Conservation (phyloP, 2,113 vertebrate species). For the Aspiorhynchus laticeps region DNA sequence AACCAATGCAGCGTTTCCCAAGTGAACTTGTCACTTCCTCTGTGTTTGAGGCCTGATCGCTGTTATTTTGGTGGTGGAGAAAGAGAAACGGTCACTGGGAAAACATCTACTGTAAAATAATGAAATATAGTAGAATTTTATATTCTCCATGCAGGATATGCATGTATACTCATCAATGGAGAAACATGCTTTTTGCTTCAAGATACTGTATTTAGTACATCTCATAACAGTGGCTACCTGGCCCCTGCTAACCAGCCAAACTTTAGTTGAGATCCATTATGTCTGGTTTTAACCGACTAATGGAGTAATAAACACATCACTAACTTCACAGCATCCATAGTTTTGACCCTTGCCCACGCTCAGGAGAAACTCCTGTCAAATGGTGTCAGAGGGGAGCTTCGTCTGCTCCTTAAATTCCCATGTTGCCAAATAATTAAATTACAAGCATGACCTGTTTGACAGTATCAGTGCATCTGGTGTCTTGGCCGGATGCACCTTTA, state of each 20-base stretch:
- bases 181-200: not conserved
- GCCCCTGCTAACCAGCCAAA: not conserved
- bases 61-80: not conserved
- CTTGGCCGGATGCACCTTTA: not conserved
- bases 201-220: not conserved
- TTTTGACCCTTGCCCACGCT: not conserved
- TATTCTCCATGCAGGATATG: too few relatives aligned
- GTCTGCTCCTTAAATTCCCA: conserved; percentile 24
- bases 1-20: not conserved
- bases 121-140: not conserved
- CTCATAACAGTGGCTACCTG: not conserved
- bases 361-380: not conserved
- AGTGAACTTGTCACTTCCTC: conserved; percentile 8
- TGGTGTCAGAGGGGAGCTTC: not conserved
- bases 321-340: not conserved
- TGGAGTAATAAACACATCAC: not conserved
- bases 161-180: not conserved
- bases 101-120: not conserved
- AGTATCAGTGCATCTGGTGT: not conserved
- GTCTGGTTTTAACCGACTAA: not conserved
- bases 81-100: not conserved
- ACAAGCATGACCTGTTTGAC: conserved; percentile 19
- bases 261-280: not conserved
- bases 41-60: conserved; percentile 6
- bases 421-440: conserved; percentile 31